Conservation (phyloP, 2,888 invertebrate genomes). For the Pycnomerus fuliginosus region DNA sequence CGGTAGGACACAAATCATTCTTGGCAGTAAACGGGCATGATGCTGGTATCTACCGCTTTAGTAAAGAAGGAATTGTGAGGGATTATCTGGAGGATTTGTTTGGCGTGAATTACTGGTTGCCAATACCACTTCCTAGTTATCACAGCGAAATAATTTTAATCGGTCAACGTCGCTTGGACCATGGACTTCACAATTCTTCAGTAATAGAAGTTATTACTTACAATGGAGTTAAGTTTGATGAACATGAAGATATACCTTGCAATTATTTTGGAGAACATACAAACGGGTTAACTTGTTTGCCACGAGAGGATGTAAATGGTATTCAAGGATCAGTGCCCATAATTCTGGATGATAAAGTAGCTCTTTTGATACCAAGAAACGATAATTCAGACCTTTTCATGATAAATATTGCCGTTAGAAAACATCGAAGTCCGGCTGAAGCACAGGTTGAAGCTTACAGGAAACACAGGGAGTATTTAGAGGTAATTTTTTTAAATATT, state of each 20-base stretch:
- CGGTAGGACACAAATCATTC: slow-evolving; percentile 46
- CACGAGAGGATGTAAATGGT: slow-evolving; percentile 34
- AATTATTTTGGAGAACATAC: slow-evolving; percentile 39
- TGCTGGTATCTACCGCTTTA: slow-evolving; percentile 45
- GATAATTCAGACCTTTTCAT: slow-evolving; percentile 37
- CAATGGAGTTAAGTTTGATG: slow-evolving; percentile 44
- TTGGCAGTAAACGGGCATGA: slow-evolving; percentile 46
- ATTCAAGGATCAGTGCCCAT: slow-evolving; percentile 42
- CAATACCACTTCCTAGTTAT: slow-evolving; percentile 49
- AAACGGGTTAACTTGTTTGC: slow-evolving; percentile 42
- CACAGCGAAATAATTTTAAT: slow-evolving; percentile 53
- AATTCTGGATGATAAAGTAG: slow-evolving; percentile 38
- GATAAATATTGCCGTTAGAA: slow-evolving; percentile 39
- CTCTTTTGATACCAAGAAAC: slow-evolving; percentile 41
- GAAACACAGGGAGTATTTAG: slow-evolving; percentile 38
- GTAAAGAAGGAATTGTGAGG: slow-evolving; percentile 31
- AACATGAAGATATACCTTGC: slow-evolving; percentile 49
- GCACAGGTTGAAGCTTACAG: slow-evolving; percentile 40
- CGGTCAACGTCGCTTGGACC: slow-evolving; percentile 45
- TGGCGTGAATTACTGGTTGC: slow-evolving; percentile 44
- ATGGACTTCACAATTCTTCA: slow-evolving; percentile 39
- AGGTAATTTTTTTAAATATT: slow-evolving; percentile 36
- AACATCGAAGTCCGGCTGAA: slow-evolving; percentile 42
- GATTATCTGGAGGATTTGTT: slow-evolving; percentile 38
- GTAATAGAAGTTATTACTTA: slow-evolving; percentile 44